Conservation (phyloP, 2,888 invertebrate genomes). For the Bugula neritina region DNA sequence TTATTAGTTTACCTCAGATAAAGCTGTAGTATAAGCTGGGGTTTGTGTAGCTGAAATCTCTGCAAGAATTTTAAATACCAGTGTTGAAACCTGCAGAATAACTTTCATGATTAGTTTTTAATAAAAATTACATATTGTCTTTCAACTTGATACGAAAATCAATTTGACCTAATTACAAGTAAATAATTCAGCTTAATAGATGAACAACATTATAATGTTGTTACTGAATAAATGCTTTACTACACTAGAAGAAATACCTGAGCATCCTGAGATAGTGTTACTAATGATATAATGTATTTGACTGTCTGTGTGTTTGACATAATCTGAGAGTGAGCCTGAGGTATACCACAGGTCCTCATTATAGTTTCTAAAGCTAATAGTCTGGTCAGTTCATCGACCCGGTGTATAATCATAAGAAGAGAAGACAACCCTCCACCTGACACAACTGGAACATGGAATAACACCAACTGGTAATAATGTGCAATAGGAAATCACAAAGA, state of each 20-base stretch:
- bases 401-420: neutral
- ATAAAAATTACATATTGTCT: too few relatives aligned
- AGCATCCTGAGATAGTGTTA: neutral
- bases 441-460: slow-evolving; percentile 1
- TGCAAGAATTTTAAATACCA: neutral
- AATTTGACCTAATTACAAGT: too few relatives aligned
- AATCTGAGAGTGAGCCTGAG: neutral
- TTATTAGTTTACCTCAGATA: neutral
- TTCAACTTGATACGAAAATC: too few relatives aligned
- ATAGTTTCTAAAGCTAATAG: neutral
- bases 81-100: slow-evolving; percentile 1
- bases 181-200: too few relatives aligned
- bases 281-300: neutral
- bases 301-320: neutral
- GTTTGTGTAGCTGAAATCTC: neutral
- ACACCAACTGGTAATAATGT: too few relatives aligned
- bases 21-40: neutral
- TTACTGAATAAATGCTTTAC: too few relatives aligned
- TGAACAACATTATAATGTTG: too few relatives aligned
- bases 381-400: slow-evolving; percentile 12
- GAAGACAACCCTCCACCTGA: neutral
- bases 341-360: neutral
- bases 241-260: slow-evolving; percentile 13
- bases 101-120: too few relatives aligned
- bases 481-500: too few relatives aligned